phyloP scores from a whole-genome alignment of 2,797 vertebrate species.

The Acridotheres tristis region DNA sequence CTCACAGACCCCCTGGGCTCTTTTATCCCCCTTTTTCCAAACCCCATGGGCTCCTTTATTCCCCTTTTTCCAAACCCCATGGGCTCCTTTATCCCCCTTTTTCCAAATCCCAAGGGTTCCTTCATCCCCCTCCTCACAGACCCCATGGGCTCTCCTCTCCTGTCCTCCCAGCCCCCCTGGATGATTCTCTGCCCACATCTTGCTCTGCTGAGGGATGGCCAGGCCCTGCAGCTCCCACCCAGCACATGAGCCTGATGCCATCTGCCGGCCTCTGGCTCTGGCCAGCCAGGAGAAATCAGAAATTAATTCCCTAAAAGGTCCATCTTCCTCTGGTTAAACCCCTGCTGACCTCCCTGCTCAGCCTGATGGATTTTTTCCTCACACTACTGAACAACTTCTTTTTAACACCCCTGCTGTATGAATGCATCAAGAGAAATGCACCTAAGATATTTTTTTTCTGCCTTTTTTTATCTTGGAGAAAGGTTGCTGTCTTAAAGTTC shows the following conservation, averaged over 20 bases:
- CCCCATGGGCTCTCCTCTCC: not conserved
- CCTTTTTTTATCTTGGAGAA: not conserved
- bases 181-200: not conserved
- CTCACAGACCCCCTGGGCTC: not conserved
- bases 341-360: not conserved
- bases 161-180: not conserved
- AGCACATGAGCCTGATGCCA: conserved; percentile 27
- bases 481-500: not conserved
- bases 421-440: not conserved
- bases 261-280: conserved; percentile 2
- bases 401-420: not conserved
- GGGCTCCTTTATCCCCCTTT: not conserved
- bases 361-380: not conserved
- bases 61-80: no score
- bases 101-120: not conserved
- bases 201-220: not conserved
- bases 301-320: not conserved
- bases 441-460: not conserved
- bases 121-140: not conserved
- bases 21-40: not conserved
- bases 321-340: not conserved
- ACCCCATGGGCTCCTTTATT: not conserved
- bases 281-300: rapidly evolving
- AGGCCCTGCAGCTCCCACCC: not conserved
- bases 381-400: not conserved